Base-by-base conservation (phyloP, 1,140 invertebrate genomes). In the Calephelis nemesis region DNA sequence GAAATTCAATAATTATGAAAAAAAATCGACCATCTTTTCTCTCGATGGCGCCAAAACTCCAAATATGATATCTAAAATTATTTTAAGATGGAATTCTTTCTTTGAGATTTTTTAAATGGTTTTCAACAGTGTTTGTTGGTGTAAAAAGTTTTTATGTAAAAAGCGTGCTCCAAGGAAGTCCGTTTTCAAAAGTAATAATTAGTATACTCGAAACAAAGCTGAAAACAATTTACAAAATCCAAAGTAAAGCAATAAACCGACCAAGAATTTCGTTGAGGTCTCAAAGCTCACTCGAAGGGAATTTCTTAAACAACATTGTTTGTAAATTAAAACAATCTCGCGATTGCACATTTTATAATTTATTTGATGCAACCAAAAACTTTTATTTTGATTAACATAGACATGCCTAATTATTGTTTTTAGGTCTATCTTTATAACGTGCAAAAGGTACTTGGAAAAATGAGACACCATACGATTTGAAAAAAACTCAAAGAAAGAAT, bases 311-410 rank as follows among this genome's bases (percentile, higher is more conserved):
- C 82, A 88, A 89, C 88, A 88, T 87, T 91, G 88, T 91, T 89
- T 89, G 83, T 84, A 90, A 91, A 91, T 91, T 91, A 91, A 91
- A 91, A 91, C 88, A 91, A 91, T 90, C 85, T 90, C 83, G 88
- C 90, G 88, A 91, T 91, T 88, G 87, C 87, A 91, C 86, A 90
- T 91, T 90, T 87, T 85, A 81, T 69, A 87, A 88, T 80, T 87
- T 87, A 84, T 89, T 91, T 89, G 85, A 86, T 88, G 87, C 85
- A 88, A 79, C 76, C 50, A 54, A 54, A 54, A 54, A 74, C 79
- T 77, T 75, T 69, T 83, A 74, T 73, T 70, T 69, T 39, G 64
- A 70, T 66, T 67, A 65, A 49, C 60, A 62, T 62, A 63, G 68
- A 47, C 52, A 54, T 5, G 15, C 19, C 13, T 30, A 54, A 50